phyloP scores from a whole-genome alignment of 1,140 invertebrate species.

The Bradynema listronoti region DNA sequence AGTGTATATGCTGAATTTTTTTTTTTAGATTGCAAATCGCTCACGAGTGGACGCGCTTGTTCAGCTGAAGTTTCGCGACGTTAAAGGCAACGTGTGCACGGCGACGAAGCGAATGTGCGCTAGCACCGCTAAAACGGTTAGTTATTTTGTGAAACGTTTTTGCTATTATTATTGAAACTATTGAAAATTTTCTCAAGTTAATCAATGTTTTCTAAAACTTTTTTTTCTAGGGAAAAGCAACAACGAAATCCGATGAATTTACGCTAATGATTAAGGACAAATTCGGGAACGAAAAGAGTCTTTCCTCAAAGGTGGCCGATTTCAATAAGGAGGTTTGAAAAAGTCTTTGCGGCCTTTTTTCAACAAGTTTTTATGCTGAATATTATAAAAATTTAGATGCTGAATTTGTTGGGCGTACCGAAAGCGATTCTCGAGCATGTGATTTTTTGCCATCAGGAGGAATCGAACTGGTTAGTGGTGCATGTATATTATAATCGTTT shows the following conservation, averaged over 20 bases:
- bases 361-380: background rate
- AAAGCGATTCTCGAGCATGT: conserved; percentile 90
- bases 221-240: conserved; percentile 27
- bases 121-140: conserved; percentile 9
- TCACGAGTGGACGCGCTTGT: conserved; percentile 47
- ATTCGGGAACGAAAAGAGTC: conserved; percentile 58
- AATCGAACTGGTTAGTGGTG: conserved; percentile 73
- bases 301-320: conserved; percentile 69
- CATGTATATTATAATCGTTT: conserved; percentile 12
- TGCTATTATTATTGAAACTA: background rate
- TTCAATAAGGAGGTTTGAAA: conserved; percentile 65
- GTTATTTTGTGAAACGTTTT: background rate
- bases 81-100: conserved; percentile 33
- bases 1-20: too few relatives aligned
- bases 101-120: conserved; percentile 46
- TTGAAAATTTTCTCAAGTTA: too few relatives aligned
- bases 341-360: background rate
- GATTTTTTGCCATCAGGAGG: conserved; percentile 97
- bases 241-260: conserved; percentile 66
- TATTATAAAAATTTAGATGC: conserved; percentile 35
- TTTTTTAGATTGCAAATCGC: conserved; percentile 50
- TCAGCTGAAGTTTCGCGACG: conserved; percentile 45
- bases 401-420: conserved; percentile 70
- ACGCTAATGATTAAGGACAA: conserved; percentile 62
- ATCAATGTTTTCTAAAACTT: conserved; percentile 10